Base-by-base conservation (phyloP, 1,140 invertebrate genomes). In the Cotesia typhae region DNA sequence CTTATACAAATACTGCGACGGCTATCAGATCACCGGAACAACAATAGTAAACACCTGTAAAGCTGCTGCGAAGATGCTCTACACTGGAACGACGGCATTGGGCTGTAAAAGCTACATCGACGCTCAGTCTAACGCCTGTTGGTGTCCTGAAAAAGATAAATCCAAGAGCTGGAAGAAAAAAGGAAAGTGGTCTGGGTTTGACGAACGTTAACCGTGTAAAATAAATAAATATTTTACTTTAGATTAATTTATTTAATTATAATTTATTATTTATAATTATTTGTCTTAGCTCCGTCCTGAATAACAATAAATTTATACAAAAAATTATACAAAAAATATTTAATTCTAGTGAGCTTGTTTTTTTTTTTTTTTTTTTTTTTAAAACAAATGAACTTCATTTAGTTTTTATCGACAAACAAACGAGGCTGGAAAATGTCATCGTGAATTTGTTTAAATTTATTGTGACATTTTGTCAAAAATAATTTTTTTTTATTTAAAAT, bases 21-120 rank as follows among this genome's bases (percentile, higher is more conserved):
- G 87, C 17, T 92, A 92, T 79, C 88, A 92, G 75, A 83, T 81
- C 14, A 87, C 88, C 12, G 90, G 90, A 20, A 84, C 89, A 68
- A 86, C 91, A 4, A 88, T 93, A 70, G 89, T 89, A 0, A 93
- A 92, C 86, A 92, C 91, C 52, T 96, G 95, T 79, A 95, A 96
- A 86, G 91, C 88, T 7, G 93, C 94, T 55, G 93, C 94, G 0
- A 95, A 96, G 87, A 86, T 95, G 83, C 83, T 96, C 0, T 96
- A 92, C 77, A 93, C 93, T 0, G 94, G 93, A 36, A 95, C 94
- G 5, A 85, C 93, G 64, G 92, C 93, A 4, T 83, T 96, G 1
- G 95, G 94, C 1, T 96, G 94, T 77, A 93, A 94, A 79, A 92
- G 94, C 28, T 96, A 91, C 81, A 87, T 94, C 60, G 92, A 95